phyloP scores from a whole-genome alignment of 2,113 vertebrate genomes.

The Cyphomyrus discorhynchus region DNA sequence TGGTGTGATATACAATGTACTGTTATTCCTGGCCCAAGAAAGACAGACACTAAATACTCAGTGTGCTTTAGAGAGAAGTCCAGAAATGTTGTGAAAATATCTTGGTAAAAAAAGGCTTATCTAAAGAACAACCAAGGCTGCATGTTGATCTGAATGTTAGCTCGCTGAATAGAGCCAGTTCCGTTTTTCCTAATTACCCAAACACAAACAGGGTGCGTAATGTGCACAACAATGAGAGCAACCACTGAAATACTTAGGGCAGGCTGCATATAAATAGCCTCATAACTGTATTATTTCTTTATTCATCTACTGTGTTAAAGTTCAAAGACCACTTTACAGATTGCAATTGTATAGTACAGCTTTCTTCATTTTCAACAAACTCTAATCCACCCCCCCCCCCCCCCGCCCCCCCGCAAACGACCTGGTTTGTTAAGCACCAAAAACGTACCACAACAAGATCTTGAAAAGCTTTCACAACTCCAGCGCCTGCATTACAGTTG shows the following conservation, averaged over 20 bases:
- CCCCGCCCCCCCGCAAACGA: background rate
- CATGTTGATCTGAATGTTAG: slow-evolving; percentile 6
- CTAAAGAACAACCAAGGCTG: background rate
- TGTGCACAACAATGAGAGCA: slow-evolving; percentile 34
- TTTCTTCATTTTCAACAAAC: background rate
- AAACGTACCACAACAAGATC: background rate
- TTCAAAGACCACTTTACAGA: slow-evolving; percentile 22
- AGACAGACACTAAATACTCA: background rate
- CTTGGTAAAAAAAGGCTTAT: background rate
- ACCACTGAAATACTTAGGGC: slow-evolving; percentile 40
- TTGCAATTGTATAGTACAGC: background rate
- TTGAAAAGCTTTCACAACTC: background rate
- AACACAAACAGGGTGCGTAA: slow-evolving; percentile 58
- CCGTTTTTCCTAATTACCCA: slow-evolving; percentile 54
- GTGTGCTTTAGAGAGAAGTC: background rate
- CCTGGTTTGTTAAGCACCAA: slow-evolving; percentile 22
- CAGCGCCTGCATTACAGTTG: background rate
- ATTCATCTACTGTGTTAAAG: slow-evolving; percentile 22
- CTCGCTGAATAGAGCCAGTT: slow-evolving; percentile 42
- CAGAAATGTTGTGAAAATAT: background rate
- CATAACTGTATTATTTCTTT: slow-evolving; percentile 19
- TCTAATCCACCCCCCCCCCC: background rate
- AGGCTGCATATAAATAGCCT: slow-evolving; percentile 31
- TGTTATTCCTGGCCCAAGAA: background rate
- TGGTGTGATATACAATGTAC: background rate